These are phyloP conservation scores for Eupithecia vulgata DNA, from an alignment of 2,888 invertebrate genomes.

Conservation along the genomic window DNA sequence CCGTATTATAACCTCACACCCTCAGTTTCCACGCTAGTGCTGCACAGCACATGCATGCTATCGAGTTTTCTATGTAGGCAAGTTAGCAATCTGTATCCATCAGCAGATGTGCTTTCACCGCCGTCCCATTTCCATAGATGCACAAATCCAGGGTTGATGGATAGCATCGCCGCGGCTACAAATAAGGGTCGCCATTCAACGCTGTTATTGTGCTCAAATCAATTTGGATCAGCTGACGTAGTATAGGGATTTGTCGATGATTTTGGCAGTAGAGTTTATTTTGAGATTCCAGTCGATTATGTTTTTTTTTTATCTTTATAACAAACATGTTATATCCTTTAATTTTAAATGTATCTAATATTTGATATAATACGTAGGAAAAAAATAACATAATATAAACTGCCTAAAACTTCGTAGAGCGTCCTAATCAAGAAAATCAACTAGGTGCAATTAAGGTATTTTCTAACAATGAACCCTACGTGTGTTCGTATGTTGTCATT, in stretches of 20 bases:
- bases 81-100: conserved; percentile 22
- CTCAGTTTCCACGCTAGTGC: not conserved
- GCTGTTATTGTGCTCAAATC: conserved; percentile 80
- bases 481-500: no score
- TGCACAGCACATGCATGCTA: not conserved
- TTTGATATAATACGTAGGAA: no score
- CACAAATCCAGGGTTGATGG: conserved; percentile 62
- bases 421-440: no score
- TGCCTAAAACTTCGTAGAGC: no score
- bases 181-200: conserved; percentile 77
- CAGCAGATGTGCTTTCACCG: conserved; percentile 14
- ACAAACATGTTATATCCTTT: not conserved
- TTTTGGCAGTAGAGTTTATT: not conserved
- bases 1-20: no score
- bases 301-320: not conserved
- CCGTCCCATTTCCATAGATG: conserved; percentile 34
- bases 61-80: not conserved
- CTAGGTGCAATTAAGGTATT: no score
- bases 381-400: no score
- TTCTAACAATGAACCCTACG: no score
- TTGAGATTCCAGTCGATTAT: not conserved
- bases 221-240: conserved; percentile 79
- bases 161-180: conserved; percentile 75
- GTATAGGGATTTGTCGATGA: conserved; percentile 52
- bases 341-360: no score